Evolutionary conservation across 2,888 invertebrate genomes (phyloP).

Genomic region (Oscheius sp.): DNA sequence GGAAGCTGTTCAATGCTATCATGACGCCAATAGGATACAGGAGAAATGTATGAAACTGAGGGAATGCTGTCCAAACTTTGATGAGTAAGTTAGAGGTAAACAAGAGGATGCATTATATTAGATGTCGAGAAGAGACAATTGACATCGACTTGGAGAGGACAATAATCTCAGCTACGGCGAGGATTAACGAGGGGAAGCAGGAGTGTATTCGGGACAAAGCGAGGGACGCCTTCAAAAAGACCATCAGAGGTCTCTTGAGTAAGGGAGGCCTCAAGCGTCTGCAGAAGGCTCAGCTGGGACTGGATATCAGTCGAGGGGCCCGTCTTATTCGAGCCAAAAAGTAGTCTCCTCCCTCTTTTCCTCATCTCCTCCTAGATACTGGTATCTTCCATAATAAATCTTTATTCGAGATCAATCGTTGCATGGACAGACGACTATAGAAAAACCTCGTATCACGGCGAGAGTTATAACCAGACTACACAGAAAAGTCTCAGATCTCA

Average conservation of each 20-base stretch:
- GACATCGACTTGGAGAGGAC: constrained; percentile 48
- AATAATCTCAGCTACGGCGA: constrained; percentile 51
- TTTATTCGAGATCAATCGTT: constrained; percentile 26
- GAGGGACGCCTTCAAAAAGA: constrained; percentile 47
- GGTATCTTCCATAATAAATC: constrained; percentile 29
- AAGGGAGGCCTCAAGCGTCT: constrained; percentile 25
- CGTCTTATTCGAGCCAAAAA: constrained; percentile 30
- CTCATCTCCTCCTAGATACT: constrained; percentile 26
- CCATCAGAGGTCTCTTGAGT: constrained; percentile 25
- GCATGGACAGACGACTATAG: constrained; percentile 1
- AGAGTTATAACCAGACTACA: not conserved
- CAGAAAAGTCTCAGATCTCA: constrained; percentile 14
- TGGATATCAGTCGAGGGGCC: constrained; percentile 47
- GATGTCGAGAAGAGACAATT: constrained; percentile 54
- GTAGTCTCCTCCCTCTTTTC: constrained; percentile 21
- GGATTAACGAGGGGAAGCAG: constrained; percentile 55
- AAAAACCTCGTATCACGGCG: constrained; percentile 17
- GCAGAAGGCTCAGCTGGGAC: constrained; percentile 34
- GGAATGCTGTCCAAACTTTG: constrained; percentile 57
- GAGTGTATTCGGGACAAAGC: constrained; percentile 48
- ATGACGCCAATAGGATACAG: constrained; percentile 57
- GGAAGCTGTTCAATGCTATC: constrained; percentile 43
- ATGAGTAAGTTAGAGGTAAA: constrained; percentile 35
- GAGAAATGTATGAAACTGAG: constrained; percentile 51
- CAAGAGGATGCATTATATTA: constrained; percentile 25